Conservation (phyloP, 2,888 invertebrate species). For the Coelinius sp. region DNA sequence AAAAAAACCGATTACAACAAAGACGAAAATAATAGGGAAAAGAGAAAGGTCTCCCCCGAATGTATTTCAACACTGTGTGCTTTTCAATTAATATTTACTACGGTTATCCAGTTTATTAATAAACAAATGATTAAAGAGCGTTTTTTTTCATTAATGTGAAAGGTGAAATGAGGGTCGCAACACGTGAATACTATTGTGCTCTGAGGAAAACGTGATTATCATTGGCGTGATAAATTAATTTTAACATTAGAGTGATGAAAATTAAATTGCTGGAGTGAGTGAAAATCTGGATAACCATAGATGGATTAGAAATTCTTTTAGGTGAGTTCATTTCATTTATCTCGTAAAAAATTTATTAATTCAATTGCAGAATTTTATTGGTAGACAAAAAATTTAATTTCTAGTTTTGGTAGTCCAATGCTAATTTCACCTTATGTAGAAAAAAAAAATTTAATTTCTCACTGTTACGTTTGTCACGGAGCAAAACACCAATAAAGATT, state of each 20-base stretch:
- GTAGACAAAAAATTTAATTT: too few species aligned
- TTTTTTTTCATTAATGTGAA: slow-evolving; percentile 19
- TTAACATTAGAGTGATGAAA: slow-evolving; percentile 4
- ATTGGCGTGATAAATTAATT: neutral
- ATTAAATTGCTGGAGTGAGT: slow-evolving; percentile 11
- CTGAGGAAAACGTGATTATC: neutral
- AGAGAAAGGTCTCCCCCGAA: neutral
- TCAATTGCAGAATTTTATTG: neutral
- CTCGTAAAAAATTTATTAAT: neutral
- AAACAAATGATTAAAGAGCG: neutral
- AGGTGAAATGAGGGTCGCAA: slow-evolving; percentile 18
- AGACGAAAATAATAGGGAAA: slow-evolving; percentile 18
- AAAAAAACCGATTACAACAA: neutral
- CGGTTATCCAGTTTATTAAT: neutral
- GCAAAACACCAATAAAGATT: slow-evolving; percentile 22
- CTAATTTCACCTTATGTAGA: too few species aligned
- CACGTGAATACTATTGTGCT: slow-evolving; percentile 14
- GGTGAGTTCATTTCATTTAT: slow-evolving; percentile 25
- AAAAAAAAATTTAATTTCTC: too few species aligned
- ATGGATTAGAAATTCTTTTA: slow-evolving; percentile 39
- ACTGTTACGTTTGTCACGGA: neutral
- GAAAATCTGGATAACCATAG: slow-evolving; percentile 37
- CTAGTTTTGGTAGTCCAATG: too few species aligned
- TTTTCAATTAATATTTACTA: neutral
- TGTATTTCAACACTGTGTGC: neutral